Base-by-base conservation (phyloP, 2,888 invertebrate species). In the Mongoloraphidia duomilia region DNA sequence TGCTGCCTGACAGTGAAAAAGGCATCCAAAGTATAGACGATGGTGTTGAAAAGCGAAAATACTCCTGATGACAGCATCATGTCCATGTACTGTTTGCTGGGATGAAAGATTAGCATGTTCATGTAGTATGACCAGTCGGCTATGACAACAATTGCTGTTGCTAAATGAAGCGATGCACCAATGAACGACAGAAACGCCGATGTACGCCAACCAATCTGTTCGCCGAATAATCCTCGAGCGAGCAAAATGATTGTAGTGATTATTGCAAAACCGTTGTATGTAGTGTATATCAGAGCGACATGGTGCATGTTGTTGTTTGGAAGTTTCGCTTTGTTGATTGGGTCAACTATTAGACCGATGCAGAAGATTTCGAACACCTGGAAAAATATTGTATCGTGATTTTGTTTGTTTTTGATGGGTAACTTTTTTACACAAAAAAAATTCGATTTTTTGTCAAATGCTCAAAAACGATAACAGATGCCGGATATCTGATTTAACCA, bases 221-320 rank as follows among this genome's bases (percentile, higher is more conserved):
- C 82, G 9, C 79, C 77, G 36, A 80, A 65, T 49, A 76, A 59
- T 53, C 77, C 71, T 10, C 77, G 74, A 55, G 80, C 67, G 53
- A 83, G 66, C 56, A 81, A 63, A 33, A 82, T 69, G 2, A 73
- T 3, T 26, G 26, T 65, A 52, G 80, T 80, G 63, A 82, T 77
- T 54, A 83, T 71, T 59, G 82, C 73, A 61, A 72, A 80, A 54
- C 82, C 80, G 11, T 76, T 76, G 61, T 76, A 76, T 4, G 80
- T 72, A 11, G 80, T 76, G 65, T 78, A 82, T 64, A 82, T 77
- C 52, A 82, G 69, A 1, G 80, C 82, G 13, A 79, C 73, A 59
- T 81, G 72, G 57, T 73, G 69, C 64, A 67, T 70, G 61, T 66
- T 77, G 58, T 65, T 74, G 60, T 60, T 70, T 34, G 76, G 73